These are phyloP conservation scores for Xenopus borealis DNA, from an alignment of 2,113 vertebrate species.

Conservation along the genomic window DNA sequence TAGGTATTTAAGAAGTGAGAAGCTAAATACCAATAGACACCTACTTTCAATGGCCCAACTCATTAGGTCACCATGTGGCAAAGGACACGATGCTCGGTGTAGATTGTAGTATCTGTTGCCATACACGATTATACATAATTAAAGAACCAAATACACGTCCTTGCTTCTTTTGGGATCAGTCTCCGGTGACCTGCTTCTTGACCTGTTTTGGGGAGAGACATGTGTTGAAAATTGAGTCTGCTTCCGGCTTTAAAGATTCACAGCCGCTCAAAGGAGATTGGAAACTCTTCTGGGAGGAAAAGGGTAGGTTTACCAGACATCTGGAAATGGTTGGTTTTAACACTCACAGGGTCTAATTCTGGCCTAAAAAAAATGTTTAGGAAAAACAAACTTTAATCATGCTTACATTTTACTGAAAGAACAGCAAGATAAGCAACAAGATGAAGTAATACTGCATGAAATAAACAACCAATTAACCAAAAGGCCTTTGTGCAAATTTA, in stretches of 20 bases:
- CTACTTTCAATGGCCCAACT: too few species aligned
- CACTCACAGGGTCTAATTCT: constrained; percentile 16
- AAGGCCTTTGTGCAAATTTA: too few species aligned
- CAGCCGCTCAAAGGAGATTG: constrained; percentile 34
- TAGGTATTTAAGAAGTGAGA: too few species aligned
- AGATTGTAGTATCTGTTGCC: background rate
- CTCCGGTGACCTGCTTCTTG: constrained; percentile 13
- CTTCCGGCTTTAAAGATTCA: constrained; percentile 39
- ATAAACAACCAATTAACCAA: too few species aligned
- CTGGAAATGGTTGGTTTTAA: constrained; percentile 37
- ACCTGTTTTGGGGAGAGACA: constrained; percentile 26
- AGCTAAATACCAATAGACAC: too few species aligned
- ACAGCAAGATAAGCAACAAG: background rate
- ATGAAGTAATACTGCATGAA: background rate
- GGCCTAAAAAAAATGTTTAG: background rate
- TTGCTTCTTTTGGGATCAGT: constrained; percentile 18
- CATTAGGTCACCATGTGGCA: too few species aligned
- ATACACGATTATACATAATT: background rate
- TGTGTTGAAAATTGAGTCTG: constrained; percentile 39
- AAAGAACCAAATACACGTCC: too few species aligned
- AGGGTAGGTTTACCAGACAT: constrained; percentile 27
- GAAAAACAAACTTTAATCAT: background rate
- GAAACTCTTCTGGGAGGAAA: constrained; percentile 23
- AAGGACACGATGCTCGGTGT: background rate
- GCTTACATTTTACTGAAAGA: background rate